Base-by-base conservation (phyloP, 2,888 invertebrate species). In the Alcis repandata region DNA sequence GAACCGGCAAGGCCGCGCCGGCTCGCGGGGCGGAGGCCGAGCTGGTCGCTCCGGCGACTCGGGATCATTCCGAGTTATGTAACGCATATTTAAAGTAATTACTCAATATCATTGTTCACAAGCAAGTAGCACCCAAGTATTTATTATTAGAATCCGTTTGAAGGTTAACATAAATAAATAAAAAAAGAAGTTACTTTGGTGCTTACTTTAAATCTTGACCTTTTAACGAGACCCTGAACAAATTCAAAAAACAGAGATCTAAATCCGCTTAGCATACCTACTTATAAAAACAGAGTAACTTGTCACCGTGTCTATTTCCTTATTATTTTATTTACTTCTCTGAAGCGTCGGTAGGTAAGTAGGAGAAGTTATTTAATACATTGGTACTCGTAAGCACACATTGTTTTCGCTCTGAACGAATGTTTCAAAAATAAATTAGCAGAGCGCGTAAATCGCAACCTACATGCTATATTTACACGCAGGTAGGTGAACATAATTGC, bases 1-100 rank as follows among this genome's bases (percentile, higher is more conserved):
- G 70, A 74, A 72, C 70, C 76, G 75, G 65, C 79, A 79, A 80
- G 82, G 83, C 72, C 72, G 58, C 40, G 0, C 8, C 40, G 22
- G 45, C 48, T 10, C 48, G 15, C 48, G 48, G 33, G n/a, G n/a
- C n/a, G n/a, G 33, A 49, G 33, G 32, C 49, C 49, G 11, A 22
- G 46, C 13, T 22, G 27, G 46, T 6, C 46, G 46, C 27, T 46
- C 1, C 46, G 8, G n/a, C 46, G n/a, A 22, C n/a, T 8, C 1
- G 46, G 9, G 17, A 27, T 19, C 20, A 11, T 11, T 43, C 20
- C 11, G 43, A 15, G 22, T 22, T 46, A 27, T 45, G 8, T 22
- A 22, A 11, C 2, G 9, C 1, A 8, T 17, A 27, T 27, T 27
- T 27, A 27, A 27, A 27, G 3, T 27, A 27, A 27, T 27, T 6